Evolutionary conservation across 2,888 invertebrate species (phyloP), one percentile per base, ranked within the genome.

Genomic region (Pandemis corylana): DNA sequence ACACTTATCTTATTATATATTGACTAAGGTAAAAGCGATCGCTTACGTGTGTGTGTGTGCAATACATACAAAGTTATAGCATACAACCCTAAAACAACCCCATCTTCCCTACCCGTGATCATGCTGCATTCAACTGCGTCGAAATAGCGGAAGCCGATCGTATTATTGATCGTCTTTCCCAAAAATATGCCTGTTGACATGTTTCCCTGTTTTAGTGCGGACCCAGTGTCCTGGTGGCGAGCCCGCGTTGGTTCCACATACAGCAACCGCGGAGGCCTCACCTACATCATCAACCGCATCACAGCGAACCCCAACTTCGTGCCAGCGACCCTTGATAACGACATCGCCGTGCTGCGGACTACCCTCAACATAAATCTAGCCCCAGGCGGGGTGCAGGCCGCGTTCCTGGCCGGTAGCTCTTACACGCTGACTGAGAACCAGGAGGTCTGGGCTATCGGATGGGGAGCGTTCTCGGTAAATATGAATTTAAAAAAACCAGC

Each of bases 281-380:
- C 86, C 65, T 83, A 89, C 79, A 41, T 87, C 13, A 80, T 93
- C 46, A 83, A 80, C 36, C 81, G 77, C 20, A 91, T 93, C 78
- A 87, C 82, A 0, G 67, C 79, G 0, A 85, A 91, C 78, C 84
- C 87, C 15, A 77, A 79, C 78, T 93, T 87, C 83, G 76, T 78
- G 0, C 62, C 80, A 0, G 53, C 70, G 0, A 87, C 87, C 13
- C 74, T 79, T 9, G 84, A 78, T 10, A 83, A 87, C 66, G 86
- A 93, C 76, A 76, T 93, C 5, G 92, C 91, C 0, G 85, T 93
- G 0, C 28, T 91, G 7, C 82, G 90, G 44, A 88, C 90, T 4
- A 82, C 84, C 0, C 68, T 86, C 41, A 53, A 59, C 28, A 82
- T 92, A 0, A 53, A 20, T 0, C 78, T 88, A 5, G 56, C 51